phyloP scores from a whole-genome alignment of 2,888 invertebrate species.

The Euplexia lucipara region DNA sequence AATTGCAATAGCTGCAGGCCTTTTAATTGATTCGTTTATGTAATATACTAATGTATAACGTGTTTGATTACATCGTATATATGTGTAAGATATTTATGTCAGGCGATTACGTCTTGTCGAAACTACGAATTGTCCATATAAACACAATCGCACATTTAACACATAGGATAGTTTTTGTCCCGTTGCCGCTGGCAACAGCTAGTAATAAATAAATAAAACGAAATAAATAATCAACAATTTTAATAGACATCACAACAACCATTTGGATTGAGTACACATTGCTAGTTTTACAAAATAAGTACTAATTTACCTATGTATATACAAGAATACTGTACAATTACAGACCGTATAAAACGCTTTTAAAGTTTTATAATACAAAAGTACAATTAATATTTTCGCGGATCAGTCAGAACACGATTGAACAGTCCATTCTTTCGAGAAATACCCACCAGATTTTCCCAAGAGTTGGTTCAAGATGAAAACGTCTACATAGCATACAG shows the following conservation, averaged over 20 bases:
- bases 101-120: no score
- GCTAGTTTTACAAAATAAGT: conserved; percentile 72
- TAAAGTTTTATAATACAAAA: conserved; percentile 73
- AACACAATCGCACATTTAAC: no score
- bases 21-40: no score
- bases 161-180: no score
- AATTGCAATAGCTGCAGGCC: no score
- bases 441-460: conserved; percentile 19
- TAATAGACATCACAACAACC: conserved; percentile 91
- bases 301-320: conserved; percentile 52
- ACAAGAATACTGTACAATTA: conserved; percentile 61
- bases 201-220: conserved; percentile 33
- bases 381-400: conserved; percentile 68
- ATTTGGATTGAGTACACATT: conserved; percentile 87
- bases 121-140: no score
- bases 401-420: conserved; percentile 74
- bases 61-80: no score
- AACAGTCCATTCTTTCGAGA: conserved; percentile 41
- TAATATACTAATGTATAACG: no score
- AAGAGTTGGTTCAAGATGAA: neutral
- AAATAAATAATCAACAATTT: conserved; percentile 84
- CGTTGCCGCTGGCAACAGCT: no score
- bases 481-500: neutral
- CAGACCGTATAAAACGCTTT: conserved; percentile 72
- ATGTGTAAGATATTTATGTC: no score